Base-by-base conservation (phyloP, 2,113 vertebrate genomes). In the Onychorhynchus coronatus region DNA sequence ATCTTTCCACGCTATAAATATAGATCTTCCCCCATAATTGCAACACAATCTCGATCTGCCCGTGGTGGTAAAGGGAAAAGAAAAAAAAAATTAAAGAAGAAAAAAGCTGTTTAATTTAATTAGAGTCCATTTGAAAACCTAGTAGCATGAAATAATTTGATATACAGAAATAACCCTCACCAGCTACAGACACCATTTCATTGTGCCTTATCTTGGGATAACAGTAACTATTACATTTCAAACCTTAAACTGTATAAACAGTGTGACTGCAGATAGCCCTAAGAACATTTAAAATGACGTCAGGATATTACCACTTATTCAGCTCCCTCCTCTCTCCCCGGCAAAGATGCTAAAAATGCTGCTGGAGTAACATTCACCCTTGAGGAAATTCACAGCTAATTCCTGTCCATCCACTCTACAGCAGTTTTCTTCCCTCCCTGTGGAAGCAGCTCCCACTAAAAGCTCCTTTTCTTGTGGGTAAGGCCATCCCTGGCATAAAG, bases 61-160 rank as follows among this genome's bases (percentile, higher is more conserved):
- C 81, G 75, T 22, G 37, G 93, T 96, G 96, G 96, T 94, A 96
- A 88, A 95, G 71, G 19, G 9, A 15, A 15, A 50, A 50, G 22
- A 24, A 39, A 74, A 79, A 74, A 59, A 72, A 75, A 53, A 31
- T 56, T 70, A 79, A 52, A 79, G 37, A 72, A 77, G 33, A 31
- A 67, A 91, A 91, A 63, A 83, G 72, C 93, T 74, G 58, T 86
- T 98, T 97, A 96, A 96, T 97, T 97, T 97, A 97, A 97, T 97
- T 97, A 93, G 41, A 85, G 93, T 81, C 91, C 94, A 97, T 97
- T 93, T 97, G 93, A 85, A 96, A 93, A 95, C 47, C 80, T 70
- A 79, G 82, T 39, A 91, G 91, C 94, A 75, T 94, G 95, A 96
- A 95, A 96, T 91, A 68, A 81, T 93, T 94, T 79, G 92, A 95